phyloP scores from a whole-genome alignment of 2,888 invertebrate species.

The Hypomecis atomaria region DNA sequence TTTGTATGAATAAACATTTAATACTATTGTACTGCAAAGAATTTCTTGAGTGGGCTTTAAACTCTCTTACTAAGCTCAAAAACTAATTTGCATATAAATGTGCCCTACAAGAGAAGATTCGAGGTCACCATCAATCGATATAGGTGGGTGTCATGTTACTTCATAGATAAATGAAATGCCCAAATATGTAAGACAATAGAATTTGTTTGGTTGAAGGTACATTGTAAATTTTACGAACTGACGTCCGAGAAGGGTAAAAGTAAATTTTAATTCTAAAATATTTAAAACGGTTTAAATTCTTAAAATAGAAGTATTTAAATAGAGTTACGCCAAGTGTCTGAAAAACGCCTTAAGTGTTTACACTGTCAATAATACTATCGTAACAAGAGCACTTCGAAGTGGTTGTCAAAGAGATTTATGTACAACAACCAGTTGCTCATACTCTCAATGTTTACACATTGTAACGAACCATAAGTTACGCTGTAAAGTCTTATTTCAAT shows the following conservation, averaged over 20 bases:
- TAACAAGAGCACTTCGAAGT: conserved; percentile 27
- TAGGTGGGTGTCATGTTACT: conserved; percentile 23
- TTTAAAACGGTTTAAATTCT: too few relatives aligned
- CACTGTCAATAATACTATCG: conserved; percentile 14
- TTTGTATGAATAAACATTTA: too few relatives aligned
- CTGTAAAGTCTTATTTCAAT: conserved; percentile 21
- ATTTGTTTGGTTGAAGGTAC: background rate
- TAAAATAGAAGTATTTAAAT: background rate
- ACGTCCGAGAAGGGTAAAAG: too few relatives aligned
- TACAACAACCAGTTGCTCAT: conserved; percentile 3
- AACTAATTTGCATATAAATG: conserved; percentile 23
- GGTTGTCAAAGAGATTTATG: conserved; percentile 25
- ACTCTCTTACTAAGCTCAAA: background rate
- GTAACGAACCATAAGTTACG: conserved; percentile 13
- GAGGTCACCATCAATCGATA: conserved; percentile 28
- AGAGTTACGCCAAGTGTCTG: background rate
- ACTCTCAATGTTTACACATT: conserved; percentile 16
- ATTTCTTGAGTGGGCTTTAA: conserved; percentile 13
- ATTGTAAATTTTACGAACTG: too few relatives aligned
- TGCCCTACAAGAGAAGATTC: conserved; percentile 18
- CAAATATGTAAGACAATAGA: conserved; percentile 16
- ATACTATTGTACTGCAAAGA: background rate
- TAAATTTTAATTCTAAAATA: too few relatives aligned
- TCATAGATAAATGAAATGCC: conserved; percentile 21
- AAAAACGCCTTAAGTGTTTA: background rate